Percentiles rank a stretch among this genome's conserved stretches.
Conservation (phyloP, 2,888 invertebrate species). For the Hesperia comma region DNA sequence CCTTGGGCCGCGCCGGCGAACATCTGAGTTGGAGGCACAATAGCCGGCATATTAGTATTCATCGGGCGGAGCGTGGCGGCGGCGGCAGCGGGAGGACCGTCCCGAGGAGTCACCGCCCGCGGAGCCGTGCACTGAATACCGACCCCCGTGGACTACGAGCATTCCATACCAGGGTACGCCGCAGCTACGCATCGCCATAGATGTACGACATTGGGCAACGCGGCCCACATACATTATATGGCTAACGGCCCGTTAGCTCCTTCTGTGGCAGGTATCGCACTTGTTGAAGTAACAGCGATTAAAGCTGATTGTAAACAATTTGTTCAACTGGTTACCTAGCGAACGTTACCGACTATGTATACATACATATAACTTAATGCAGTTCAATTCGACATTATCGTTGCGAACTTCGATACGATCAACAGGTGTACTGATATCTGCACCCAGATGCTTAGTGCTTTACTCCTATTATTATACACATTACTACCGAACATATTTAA, state of each 20-base stretch:
- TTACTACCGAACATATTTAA: conserved; percentile 2
- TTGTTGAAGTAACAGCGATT: conserved; percentile 44
- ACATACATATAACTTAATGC: too few species aligned
- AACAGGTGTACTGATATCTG: conserved; percentile 57
- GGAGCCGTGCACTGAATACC: conserved; percentile 73
- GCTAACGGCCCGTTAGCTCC: conserved; percentile 68
- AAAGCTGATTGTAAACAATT: conserved; percentile 9
- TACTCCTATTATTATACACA: conserved; percentile 6
- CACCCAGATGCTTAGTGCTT: conserved; percentile 27
- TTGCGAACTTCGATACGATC: conserved; percentile 38
- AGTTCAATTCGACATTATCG: conserved; percentile 26
- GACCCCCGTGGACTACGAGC: conserved; percentile 56
- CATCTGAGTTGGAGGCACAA: conserved; percentile 63
- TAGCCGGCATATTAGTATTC: conserved; percentile 77
- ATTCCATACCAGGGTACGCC: conserved; percentile 63
- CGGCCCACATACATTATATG: conserved; percentile 71
- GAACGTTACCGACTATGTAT: background rate
- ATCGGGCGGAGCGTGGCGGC: conserved; percentile 55
- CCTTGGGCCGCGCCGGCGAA: conserved; percentile 62
- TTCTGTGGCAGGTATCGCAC: conserved; percentile 55
- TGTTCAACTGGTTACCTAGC: background rate
- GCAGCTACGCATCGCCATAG: conserved; percentile 64
- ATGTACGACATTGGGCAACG: conserved; percentile 69
- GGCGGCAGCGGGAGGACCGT: conserved; percentile 70
- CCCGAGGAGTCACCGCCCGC: conserved; percentile 79